phyloP scores from a whole-genome alignment of 37 sponge, comb jelly and placozoan species.

The Halisarca cf. caerulea region DNA sequence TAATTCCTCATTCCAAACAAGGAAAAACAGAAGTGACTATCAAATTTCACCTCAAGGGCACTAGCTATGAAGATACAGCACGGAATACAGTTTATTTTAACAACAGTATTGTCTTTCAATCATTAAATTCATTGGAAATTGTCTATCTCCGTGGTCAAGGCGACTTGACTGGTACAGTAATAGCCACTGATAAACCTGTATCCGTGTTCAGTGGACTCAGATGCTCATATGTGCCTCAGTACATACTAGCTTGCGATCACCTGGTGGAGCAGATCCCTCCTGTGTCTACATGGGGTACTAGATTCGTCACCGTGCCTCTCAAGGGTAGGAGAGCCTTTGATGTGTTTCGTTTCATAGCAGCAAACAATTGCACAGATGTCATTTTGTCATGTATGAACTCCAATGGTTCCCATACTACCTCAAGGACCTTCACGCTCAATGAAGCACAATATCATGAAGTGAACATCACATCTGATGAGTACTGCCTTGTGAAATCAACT shows the following conservation, averaged over 20 bases:
- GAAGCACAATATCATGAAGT: slow-evolving; percentile 9
- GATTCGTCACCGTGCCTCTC: slow-evolving; percentile 34
- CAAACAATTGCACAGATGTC: background rate
- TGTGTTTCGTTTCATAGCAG: slow-evolving; percentile 23
- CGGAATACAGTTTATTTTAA: background rate
- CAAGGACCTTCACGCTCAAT: background rate
- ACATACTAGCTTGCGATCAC: slow-evolving; percentile 43
- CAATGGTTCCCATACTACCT: background rate
- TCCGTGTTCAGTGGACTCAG: background rate
- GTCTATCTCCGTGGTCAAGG: background rate
- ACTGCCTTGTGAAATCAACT: slow-evolving; percentile 8
- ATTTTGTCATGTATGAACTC: background rate
- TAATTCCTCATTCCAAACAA: background rate
- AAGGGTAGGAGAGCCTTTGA: background rate
- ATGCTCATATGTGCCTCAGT: background rate
- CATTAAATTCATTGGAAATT: background rate
- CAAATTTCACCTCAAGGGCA: background rate
- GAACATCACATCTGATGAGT: background rate
- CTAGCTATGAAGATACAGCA: background rate
- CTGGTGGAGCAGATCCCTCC: slow-evolving; percentile 65
- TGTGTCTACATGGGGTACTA: slow-evolving; percentile 28
- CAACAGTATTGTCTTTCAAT: too few relatives aligned
- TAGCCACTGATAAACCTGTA: slow-evolving; percentile 18
- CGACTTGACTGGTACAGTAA: slow-evolving; percentile 43
- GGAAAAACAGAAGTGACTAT: slow-evolving; percentile 17